Base-by-base conservation (phyloP, 2,888 invertebrate genomes). In the Frankliniella fusca region DNA sequence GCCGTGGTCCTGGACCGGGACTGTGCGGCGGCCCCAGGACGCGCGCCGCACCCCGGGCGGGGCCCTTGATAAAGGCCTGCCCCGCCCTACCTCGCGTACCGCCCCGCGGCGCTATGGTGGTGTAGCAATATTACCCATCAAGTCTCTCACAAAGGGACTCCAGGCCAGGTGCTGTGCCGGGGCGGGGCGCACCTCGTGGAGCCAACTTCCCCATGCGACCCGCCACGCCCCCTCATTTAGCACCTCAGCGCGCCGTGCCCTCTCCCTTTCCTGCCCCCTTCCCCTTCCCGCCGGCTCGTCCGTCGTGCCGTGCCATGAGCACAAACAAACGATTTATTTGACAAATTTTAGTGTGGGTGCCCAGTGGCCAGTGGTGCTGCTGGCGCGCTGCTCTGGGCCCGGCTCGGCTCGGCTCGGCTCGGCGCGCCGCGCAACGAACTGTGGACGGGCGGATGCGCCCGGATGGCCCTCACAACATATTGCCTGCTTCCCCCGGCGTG, bases 291-390 rank as follows among this genome's bases (percentile, higher is more conserved):
- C 61, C 12, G 20, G 1, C 54, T 1, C 54, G 54, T 12, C 54
- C 15, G 61, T 18, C 61, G 61, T 18, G 61, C 20, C 61, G 61
- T 18, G 61, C 20, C 61, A 27, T 76, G 23, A 76, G 27, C 70
- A 27, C 70, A 76, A 76, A 76, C 70, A 76, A 23, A 76, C 70
- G 70, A 76, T 76, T 76, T 76, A 76, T 76, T 76, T 76, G 70
- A 76, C 70, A 76, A 76, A 76, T 76, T 76, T 76, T 76, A 76
- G 70, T 76, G 70, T 8, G 70, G 70, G 70, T 9, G 54, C 54
- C 54, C 9, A 20, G 7, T 20, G 54, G 54, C 12, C 54, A 9
- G 54, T 12, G 8, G 61, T 7, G 61, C 18, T 54, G 54, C 15
- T 12, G 54, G 15, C 54, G 54, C 54, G 15, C 61, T 18, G 61